These are phyloP conservation scores for Pterobdella sp. DNA, from an alignment of 2,888 invertebrate genomes.

Conservation along the genomic window DNA sequence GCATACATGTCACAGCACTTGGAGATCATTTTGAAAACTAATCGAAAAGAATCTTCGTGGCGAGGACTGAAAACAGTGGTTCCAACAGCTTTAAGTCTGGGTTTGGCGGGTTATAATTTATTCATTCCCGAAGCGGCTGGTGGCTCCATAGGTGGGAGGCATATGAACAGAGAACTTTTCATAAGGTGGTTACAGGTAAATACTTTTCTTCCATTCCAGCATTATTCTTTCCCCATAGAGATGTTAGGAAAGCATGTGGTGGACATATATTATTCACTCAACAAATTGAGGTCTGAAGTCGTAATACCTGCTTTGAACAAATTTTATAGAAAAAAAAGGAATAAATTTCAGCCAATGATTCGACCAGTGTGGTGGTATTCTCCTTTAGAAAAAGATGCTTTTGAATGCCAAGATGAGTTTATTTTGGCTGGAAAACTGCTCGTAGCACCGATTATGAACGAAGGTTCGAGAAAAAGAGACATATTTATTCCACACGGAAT, in stretches of 20 bases:
- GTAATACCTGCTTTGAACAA: constrained; percentile 28
- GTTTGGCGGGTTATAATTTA: constrained; percentile 28
- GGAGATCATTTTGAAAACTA: constrained; percentile 14
- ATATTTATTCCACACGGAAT: constrained; percentile 78
- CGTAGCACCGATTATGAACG: constrained; percentile 75
- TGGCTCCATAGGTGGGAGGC: constrained; percentile 12
- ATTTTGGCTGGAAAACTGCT: constrained; percentile 80
- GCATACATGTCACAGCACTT: constrained; percentile 27
- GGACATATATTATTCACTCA: constrained; percentile 38
- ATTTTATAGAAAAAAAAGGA: constrained; percentile 12
- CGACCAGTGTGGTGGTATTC: constrained; percentile 77
- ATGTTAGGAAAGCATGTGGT: constrained; percentile 39
- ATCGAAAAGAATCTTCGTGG: constrained; percentile 29
- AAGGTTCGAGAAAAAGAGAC: constrained; percentile 64
- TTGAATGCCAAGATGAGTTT: constrained; percentile 74
- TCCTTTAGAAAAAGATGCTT: constrained; percentile 68
- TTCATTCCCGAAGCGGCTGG: constrained; percentile 31
- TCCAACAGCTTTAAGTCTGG: constrained; percentile 25
- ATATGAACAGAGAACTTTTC: constrained; percentile 53
- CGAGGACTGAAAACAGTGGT: constrained; percentile 27
- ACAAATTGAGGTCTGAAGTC: constrained; percentile 23
- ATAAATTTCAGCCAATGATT: constrained; percentile 61
- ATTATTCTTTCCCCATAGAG: constrained; percentile 64
- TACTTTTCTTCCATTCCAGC: constrained; percentile 81
- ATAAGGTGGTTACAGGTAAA: constrained; percentile 77